Evolutionary conservation across 92 coral and sea anemone species (phyloP).

Genomic region (Micromussa lordhowensis): DNA sequence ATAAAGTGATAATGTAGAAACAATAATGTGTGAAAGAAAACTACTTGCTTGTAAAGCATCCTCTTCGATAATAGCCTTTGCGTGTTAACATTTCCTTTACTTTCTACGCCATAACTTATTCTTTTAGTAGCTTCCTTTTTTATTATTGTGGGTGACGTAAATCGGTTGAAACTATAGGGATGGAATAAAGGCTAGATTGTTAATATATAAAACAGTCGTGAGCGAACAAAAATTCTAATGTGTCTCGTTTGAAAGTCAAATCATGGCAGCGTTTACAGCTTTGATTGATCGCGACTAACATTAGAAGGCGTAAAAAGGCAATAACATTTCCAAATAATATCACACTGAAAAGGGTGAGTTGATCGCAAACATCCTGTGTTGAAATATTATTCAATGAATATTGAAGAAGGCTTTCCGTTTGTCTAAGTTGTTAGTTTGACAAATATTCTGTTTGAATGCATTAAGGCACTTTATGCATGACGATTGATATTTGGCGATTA

Average conservation of each 20-base stretch:
- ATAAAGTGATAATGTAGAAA: not conserved
- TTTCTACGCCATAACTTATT: not conserved
- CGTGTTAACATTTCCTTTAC: not conserved
- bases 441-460: slow-evolving; percentile 8
- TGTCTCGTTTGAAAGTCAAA: not conserved
- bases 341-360: slow-evolving; percentile 27
- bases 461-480: not conserved
- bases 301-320: not conserved
- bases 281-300: not conserved
- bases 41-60: not conserved
- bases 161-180: not conserved
- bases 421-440: slow-evolving; percentile 23
- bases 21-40: not conserved
- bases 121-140: not conserved
- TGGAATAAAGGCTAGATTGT: too few relatives aligned
- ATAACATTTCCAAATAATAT: slow-evolving; percentile 31
- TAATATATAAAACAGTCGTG: not conserved
- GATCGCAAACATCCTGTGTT: slow-evolving; percentile 35
- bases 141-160: not conserved
- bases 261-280: not conserved
- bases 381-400: slow-evolving; percentile 33
- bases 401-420: slow-evolving; percentile 24
- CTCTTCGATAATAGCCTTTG: not conserved
- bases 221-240: not conserved
- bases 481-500: not conserved